phyloP scores from a whole-genome alignment of 2,888 invertebrate species.

The Desoria tigrina region DNA sequence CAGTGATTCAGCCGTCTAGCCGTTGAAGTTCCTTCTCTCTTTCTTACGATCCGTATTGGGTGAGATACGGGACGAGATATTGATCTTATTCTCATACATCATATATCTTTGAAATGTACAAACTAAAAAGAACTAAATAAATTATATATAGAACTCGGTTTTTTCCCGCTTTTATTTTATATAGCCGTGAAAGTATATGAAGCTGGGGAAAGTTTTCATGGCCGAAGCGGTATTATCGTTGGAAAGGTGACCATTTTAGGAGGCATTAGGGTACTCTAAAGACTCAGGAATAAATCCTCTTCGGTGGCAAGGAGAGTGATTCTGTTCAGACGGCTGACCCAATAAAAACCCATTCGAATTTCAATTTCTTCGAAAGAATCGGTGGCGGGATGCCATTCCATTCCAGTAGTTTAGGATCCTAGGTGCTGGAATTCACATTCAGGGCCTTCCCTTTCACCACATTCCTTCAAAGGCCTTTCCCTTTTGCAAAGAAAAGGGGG shows the following conservation, averaged over 20 bases:
- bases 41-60: too few species aligned
- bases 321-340: conserved; percentile 36
- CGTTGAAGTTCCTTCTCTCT: too few species aligned
- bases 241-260: conserved; percentile 21
- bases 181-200: too few species aligned
- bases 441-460: conserved; percentile 8
- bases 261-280: conserved; percentile 19
- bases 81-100: too few species aligned
- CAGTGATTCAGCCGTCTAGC: too few species aligned
- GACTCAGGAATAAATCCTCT: conserved; percentile 18
- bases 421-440: conserved; percentile 14
- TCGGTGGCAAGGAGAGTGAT: conserved; percentile 21
- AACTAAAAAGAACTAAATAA: too few species aligned
- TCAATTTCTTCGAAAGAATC: conserved; percentile 28
- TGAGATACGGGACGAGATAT: too few species aligned
- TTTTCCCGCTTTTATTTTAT: too few species aligned
- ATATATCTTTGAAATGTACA: too few species aligned
- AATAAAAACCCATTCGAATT: conserved; percentile 36
- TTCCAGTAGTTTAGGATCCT: neutral
- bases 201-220: too few species aligned
- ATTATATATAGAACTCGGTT: too few species aligned
- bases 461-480: conserved; percentile 1
- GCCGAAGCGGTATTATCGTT: neutral
- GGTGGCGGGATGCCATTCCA: conserved; percentile 19
- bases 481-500: too few species aligned